A percentile compares a stretch with the other conserved stretches of the same genome.
Conservation (phyloP, 2,113 vertebrate genomes). For the Psilopogon haemacephalus region DNA sequence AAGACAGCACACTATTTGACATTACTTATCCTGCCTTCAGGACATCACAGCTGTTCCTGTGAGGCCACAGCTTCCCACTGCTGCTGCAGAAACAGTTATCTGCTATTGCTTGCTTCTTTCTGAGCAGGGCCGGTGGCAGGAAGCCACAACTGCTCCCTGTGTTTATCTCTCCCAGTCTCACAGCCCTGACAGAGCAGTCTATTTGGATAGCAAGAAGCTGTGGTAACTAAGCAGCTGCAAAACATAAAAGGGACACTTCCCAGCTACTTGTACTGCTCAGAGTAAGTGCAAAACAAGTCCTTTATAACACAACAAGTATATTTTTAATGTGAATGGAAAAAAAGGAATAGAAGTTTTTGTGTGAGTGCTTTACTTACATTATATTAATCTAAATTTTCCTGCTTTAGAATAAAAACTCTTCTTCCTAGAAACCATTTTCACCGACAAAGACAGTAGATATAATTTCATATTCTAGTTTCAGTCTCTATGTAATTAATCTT, state of each 20-base stretch:
- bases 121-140: slow-evolving; percentile 52
- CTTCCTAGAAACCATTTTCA: background rate
- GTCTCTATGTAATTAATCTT: background rate
- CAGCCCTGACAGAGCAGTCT: slow-evolving; percentile 18
- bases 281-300: slow-evolving; percentile 8
- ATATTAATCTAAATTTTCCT: slow-evolving; percentile 9
- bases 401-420: background rate
- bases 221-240: slow-evolving; percentile 43
- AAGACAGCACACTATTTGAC: background rate
- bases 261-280: background rate
- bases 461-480: background rate
- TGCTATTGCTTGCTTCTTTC: slow-evolving; percentile 33
- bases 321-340: slow-evolving; percentile 7
- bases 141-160: slow-evolving; percentile 64
- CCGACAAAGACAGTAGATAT: background rate
- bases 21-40: background rate
- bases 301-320: slow-evolving; percentile 1
- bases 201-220: slow-evolving; percentile 51
- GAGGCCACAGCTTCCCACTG: background rate
- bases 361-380: slow-evolving; percentile 18
- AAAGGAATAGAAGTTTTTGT: slow-evolving; percentile 25
- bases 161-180: slow-evolving; percentile 53
- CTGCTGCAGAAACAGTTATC: slow-evolving; percentile 1
- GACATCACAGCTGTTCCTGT: background rate
- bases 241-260: slow-evolving; percentile 27